A percentile compares a stretch with the other conserved stretches of the same genome.
Conservation (phyloP, 1,140 invertebrate genomes). For the Caenorhabditis remanei region DNA sequence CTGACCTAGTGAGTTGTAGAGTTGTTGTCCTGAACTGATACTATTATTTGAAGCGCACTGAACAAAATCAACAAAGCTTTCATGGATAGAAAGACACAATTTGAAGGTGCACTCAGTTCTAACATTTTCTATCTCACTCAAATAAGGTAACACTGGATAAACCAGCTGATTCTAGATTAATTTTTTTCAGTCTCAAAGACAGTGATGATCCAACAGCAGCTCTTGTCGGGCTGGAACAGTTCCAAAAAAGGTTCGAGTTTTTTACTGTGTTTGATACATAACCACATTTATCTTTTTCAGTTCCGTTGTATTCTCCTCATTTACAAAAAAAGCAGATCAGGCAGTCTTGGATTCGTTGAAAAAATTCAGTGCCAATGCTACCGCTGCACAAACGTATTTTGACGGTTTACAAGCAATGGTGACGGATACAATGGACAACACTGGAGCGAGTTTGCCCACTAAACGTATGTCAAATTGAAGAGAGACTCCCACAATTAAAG, state of each 20-base stretch:
- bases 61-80: background rate
- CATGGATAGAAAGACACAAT: background rate
- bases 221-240: background rate
- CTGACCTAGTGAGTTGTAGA: background rate
- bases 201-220: background rate
- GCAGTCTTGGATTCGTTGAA: background rate
- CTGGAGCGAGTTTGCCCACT: background rate
- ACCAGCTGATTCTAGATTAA: background rate
- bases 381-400: background rate
- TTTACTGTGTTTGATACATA: background rate
- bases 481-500: background rate
- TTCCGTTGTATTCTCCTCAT: background rate
- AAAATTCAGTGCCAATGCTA: background rate
- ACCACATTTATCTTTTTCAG: background rate
- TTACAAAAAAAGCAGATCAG: background rate
- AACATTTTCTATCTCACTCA: slow-evolving; percentile 19
- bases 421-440: background rate
- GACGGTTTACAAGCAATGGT: background rate
- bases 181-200: background rate
- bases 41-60: background rate
- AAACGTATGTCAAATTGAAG: background rate
- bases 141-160: background rate
- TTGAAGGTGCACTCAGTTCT: background rate
- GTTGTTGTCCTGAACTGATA: background rate
- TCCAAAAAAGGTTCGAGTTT: background rate